Evolutionary conservation across 2,888 invertebrate species (phyloP).

Genomic region (Agrochola litura): DNA sequence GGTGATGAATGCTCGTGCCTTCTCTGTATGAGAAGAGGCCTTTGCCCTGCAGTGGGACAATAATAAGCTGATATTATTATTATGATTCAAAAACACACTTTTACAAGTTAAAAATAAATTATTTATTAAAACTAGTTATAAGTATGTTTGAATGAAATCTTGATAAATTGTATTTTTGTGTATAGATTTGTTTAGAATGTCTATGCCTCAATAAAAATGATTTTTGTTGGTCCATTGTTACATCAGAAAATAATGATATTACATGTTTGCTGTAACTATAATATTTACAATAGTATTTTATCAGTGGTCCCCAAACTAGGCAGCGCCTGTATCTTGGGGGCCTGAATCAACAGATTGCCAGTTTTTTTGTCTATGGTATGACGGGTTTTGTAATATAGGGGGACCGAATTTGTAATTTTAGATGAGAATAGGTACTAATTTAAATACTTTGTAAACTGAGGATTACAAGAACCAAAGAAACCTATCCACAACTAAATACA

Average conservation of each 20-base stretch:
- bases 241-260: too few relatives aligned
- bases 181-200: neutral
- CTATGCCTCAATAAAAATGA: neutral
- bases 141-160: neutral
- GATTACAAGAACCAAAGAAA: slow-evolving; percentile 42
- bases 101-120: neutral
- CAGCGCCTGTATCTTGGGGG: too few relatives aligned
- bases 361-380: neutral
- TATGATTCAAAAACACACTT: neutral
- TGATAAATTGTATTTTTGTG: neutral
- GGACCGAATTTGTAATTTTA: neutral
- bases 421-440: neutral
- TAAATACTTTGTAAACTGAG: neutral
- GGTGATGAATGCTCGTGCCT: too few relatives aligned
- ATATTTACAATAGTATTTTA: too few relatives aligned
- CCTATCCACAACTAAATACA: slow-evolving; percentile 48
- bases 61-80: too few relatives aligned
- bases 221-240: too few relatives aligned
- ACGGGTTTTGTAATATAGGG: neutral
- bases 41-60: too few relatives aligned
- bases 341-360: neutral
- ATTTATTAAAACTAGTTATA: neutral
- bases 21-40: too few relatives aligned
- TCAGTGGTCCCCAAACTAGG: too few relatives aligned
- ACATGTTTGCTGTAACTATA: too few relatives aligned